Percentiles rank a stretch among this genome's conserved stretches.
Evolutionary conservation across 2,113 vertebrate species (phyloP).

Genomic region (Gavia stellata): DNA sequence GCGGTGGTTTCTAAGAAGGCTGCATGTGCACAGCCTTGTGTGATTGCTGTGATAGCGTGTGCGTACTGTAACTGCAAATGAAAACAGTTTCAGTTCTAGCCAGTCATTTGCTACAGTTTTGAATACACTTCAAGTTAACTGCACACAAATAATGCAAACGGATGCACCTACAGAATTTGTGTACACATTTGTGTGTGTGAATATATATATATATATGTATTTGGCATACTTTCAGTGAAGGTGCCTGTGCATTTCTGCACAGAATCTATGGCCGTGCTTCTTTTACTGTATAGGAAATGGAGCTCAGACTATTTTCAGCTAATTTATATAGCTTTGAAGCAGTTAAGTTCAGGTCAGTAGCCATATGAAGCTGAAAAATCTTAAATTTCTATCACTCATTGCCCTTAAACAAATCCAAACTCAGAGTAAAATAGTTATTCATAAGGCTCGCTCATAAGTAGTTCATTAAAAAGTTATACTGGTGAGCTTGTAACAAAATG

Average conservation of each 20-base stretch:
- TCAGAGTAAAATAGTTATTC: background rate
- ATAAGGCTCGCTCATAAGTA: background rate
- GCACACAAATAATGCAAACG: background rate
- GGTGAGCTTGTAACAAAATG: background rate
- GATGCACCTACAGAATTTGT: background rate
- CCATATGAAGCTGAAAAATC: background rate
- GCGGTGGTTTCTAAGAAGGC: background rate
- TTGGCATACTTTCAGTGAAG: background rate
- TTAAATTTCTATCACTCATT: background rate
- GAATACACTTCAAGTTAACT: background rate
- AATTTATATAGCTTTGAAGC: background rate
- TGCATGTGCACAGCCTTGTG: background rate
- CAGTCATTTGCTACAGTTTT: background rate
- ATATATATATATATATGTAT: fast-evolving
- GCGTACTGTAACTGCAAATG: background rate
- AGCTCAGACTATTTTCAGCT: background rate
- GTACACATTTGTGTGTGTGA: background rate
- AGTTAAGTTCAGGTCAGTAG: background rate
- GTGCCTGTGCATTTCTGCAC: background rate
- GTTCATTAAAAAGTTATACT: background rate
- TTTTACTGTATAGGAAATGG: background rate
- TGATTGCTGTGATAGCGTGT: background rate
- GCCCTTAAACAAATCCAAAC: background rate
- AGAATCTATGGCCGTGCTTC: background rate
- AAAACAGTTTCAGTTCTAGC: background rate